Base-by-base conservation (phyloP, 2,888 invertebrate species). In the Oscheius onirici region DNA sequence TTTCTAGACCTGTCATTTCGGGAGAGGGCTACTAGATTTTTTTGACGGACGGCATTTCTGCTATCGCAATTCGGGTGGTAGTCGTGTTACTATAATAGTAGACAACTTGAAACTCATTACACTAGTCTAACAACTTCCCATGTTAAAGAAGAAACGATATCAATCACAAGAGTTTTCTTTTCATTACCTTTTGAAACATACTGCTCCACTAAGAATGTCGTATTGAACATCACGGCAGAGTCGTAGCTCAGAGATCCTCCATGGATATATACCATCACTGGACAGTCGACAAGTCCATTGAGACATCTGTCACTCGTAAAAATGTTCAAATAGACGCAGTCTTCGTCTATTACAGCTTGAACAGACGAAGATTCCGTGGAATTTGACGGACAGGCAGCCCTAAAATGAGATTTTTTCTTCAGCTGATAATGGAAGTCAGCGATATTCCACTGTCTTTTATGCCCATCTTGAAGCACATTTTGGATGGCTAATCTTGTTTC, bases 161-260 rank as follows among this genome's bases (percentile, higher is more conserved):
- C n/a, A n/a, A n/a, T 34, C 34, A 34, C 34, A 34, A 34, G 1
- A 58, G 1, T 40, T 17, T 34, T 28, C 8, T 34, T 13, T 17
- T 40, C 8, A 3, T 17, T 3, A 76, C 73, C 73, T 57, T 67
- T 68, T 44, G 58, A 57, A 1, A 66, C 72, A 60, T 71, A 74
- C 41, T 69, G 60, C 10, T 74, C 68, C 24, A 76, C 54, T 10
- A 84, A 54, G 54, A 69, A 71, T 1, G 77, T 75, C 51, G 82
- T 82, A 65, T 84, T 80, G 74, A 83, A 84, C 84, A 82, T 82
- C 8, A 81, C 78, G 1, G 84, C 83, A 10, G 81, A 81, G 43
- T 84, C 84, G 61, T 81, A 84, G 28, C 58, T 73, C 34, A 83
- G 57, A 3, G 55, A 72, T 11, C 84, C 84, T 3, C 84, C 84